phyloP scores from a whole-genome alignment of 2,113 vertebrate genomes.

The Parus major region DNA sequence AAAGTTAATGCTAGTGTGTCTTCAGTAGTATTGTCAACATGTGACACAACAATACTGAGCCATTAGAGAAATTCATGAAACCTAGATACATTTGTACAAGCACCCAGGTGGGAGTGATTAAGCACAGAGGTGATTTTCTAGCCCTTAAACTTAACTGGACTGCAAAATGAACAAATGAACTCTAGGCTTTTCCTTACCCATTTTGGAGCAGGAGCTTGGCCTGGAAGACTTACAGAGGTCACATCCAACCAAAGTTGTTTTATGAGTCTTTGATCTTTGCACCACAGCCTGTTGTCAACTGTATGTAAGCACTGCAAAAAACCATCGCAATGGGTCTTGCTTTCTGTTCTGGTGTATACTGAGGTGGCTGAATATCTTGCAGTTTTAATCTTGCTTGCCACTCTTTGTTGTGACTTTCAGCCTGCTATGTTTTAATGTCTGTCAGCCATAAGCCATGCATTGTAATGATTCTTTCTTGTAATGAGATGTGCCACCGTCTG shows the following conservation, averaged over 20 bases:
- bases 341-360: background rate
- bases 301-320: background rate
- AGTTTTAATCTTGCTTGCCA: background rate
- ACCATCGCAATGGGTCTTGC: background rate
- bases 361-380: background rate
- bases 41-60: background rate
- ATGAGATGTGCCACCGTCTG: background rate
- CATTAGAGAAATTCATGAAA: background rate
- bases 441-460: background rate
- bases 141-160: background rate
- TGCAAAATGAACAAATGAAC: background rate
- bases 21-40: background rate
- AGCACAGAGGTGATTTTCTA: background rate
- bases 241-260: background rate
- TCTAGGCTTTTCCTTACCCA: background rate
- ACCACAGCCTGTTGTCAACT: background rate
- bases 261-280: background rate
- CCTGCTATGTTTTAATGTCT: background rate
- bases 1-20: background rate
- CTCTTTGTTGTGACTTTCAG: background rate
- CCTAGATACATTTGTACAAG: background rate
- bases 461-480: background rate
- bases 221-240: background rate
- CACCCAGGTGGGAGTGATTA: background rate
- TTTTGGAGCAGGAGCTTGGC: background rate